A percentile compares a stretch with the other conserved stretches of the same genome.
Conservation (phyloP, 1,140 invertebrate species). For the Oedothorax gibbosus region DNA sequence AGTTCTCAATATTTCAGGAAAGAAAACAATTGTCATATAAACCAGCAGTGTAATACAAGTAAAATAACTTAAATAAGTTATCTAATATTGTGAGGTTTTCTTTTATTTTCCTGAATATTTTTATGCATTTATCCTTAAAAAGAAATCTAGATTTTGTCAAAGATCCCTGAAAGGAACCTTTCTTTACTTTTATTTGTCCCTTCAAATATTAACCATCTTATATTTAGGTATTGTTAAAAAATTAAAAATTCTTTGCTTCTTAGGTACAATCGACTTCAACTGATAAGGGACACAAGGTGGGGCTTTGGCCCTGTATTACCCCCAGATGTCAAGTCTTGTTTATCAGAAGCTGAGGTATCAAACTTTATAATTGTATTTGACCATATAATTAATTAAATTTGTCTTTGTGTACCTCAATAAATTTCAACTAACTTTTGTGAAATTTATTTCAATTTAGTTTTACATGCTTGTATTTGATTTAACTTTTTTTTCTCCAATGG, state of each 20-base stretch:
- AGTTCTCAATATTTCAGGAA: too few relatives aligned
- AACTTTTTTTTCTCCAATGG: too few relatives aligned
- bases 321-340: conserved; percentile 81
- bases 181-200: background rate
- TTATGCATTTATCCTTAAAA: background rate
- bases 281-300: conserved; percentile 88
- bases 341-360: conserved; percentile 81
- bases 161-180: background rate
- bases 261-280: conserved; percentile 81
- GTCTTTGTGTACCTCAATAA: too few relatives aligned
- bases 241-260: background rate
- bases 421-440: too few relatives aligned
- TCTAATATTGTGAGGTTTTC: too few relatives aligned
- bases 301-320: conserved; percentile 92
- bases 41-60: too few relatives aligned
- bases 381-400: background rate
- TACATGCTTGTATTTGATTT: too few relatives aligned
- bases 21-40: too few relatives aligned
- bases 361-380: background rate
- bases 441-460: too few relatives aligned
- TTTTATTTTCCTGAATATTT: conserved; percentile 3
- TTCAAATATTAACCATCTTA: too few relatives aligned
- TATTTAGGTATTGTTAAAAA: background rate
- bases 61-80: too few relatives aligned
- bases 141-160: background rate